phyloP scores from a whole-genome alignment of 2,888 invertebrate species.

The Nineta flava region DNA sequence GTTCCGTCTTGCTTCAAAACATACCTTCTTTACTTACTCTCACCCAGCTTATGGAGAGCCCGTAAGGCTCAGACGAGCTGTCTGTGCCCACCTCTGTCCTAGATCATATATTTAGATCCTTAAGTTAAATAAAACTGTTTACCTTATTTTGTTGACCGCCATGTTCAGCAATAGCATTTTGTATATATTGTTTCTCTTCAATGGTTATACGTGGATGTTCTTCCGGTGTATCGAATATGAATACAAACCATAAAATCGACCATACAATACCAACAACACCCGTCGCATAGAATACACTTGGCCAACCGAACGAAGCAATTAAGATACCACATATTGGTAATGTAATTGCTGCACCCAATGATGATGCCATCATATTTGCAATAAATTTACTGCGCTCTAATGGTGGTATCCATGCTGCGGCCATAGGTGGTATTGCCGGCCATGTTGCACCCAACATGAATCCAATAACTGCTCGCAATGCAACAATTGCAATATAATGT shows the following conservation, averaged over 20 bases:
- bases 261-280: conserved; percentile 60
- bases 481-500: conserved; percentile 51
- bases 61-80: too few relatives aligned
- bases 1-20: too few relatives aligned
- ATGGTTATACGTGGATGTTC: conserved; percentile 65
- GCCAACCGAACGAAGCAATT: conserved; percentile 70
- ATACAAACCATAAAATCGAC: conserved; percentile 67
- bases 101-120: too few relatives aligned
- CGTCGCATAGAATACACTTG: conserved; percentile 78
- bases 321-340: conserved; percentile 77
- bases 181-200: conserved; percentile 54
- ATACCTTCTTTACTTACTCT: too few relatives aligned
- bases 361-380: conserved; percentile 85
- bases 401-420: conserved; percentile 88
- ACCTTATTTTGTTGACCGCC: conserved; percentile 7
- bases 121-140: too few relatives aligned
- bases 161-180: conserved; percentile 43
- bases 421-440: conserved; percentile 88
- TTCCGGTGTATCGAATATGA: conserved; percentile 67
- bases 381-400: conserved; percentile 86
- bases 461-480: conserved; percentile 44
- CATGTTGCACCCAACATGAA: conserved; percentile 63
- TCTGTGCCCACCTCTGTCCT: too few relatives aligned
- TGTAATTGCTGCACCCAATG: conserved; percentile 79
- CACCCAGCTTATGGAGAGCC: too few relatives aligned